Evolutionary conservation across 2,113 vertebrate genomes (phyloP), one percentile per base, ranked within the genome.

Genomic region (Pterocles orientalis): DNA sequence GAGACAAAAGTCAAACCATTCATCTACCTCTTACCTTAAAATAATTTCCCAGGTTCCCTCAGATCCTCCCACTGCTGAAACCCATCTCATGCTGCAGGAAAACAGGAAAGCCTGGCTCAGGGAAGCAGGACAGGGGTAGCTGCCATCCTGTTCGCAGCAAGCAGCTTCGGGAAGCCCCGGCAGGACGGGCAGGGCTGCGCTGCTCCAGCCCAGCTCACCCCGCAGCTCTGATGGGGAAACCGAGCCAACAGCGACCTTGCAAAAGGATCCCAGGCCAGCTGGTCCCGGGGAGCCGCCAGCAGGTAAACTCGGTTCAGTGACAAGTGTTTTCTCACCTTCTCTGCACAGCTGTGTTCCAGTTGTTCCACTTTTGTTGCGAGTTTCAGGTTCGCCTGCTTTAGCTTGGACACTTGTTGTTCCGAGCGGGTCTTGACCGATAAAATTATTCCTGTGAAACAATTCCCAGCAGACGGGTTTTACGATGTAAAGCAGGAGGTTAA

Each of bases 401-500:
- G 94, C 96, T 98, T 98, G 82, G 99, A 92, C 25, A 99, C 82
- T 87, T 97, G 98, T 82, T 99, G 98, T 88, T 99, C 96, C 0
- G 99, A 99, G 11, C 98, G 98, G 7, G 97, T 99, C 98, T 99
- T 99, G 39, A 99, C 98, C 0, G 99, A 99, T 70, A 99, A 75
- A 62, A 99, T 97, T 15, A 99, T 99, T 26, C 99, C 99, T 99
- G 97, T 18, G 94, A 70, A 92, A 93, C 57, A 95, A 91, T 79
- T 19, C 88, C 64, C 86, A 86, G 81, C 11, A 57, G 95, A 25
- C 86, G 81, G 81, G 3, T 45, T 90, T 92, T n/a, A 84, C 60
- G 34, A 3, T 23, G 90, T 84, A 23, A 19, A 73, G 69, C 62
- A 47, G 69, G 29, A 82, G 85, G 7, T 68, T 31, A 60, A 19